Evolutionary conservation across 2,888 invertebrate species (phyloP).

Genomic region (Nomada ferruginata): DNA sequence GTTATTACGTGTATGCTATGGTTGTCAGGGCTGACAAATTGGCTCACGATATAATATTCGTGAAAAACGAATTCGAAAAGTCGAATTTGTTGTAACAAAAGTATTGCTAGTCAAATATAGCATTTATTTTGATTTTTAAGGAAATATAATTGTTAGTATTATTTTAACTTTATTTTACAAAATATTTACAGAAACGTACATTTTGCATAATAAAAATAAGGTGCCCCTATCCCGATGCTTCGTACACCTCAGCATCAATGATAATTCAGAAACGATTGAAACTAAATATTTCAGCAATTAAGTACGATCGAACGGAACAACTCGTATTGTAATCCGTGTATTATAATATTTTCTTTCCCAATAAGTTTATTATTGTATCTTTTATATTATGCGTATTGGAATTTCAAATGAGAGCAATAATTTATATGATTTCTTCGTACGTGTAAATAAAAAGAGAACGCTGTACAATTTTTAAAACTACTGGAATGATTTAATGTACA

Average conservation of each 20-base stretch:
- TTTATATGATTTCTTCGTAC: neutral
- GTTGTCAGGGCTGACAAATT: slow-evolving; percentile 83
- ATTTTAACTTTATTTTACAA: slow-evolving; percentile 65
- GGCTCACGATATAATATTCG: slow-evolving; percentile 85
- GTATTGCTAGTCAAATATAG: neutral
- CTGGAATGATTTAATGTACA: slow-evolving; percentile 46
- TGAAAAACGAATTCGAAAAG: slow-evolving; percentile 70
- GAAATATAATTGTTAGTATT: neutral
- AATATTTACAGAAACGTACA: slow-evolving; percentile 70
- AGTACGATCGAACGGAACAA: slow-evolving; percentile 38
- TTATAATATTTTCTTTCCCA: neutral
- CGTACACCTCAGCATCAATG: slow-evolving; percentile 16
- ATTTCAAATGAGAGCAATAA: neutral
- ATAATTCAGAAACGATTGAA: slow-evolving; percentile 25
- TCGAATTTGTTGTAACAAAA: neutral
- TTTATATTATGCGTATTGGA: neutral
- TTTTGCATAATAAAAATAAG: slow-evolving; percentile 63
- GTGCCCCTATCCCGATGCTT: slow-evolving; percentile 30
- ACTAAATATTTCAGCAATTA: slow-evolving; percentile 36
- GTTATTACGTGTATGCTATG: slow-evolving; percentile 82
- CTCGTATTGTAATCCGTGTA: slow-evolving; percentile 3
- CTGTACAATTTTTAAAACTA: slow-evolving; percentile 34
- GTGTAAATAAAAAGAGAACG: neutral
- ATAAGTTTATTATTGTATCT: neutral
- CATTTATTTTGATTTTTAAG: neutral